Base-by-base conservation (phyloP, 2,888 invertebrate species). In the Oscheius sp. region DNA sequence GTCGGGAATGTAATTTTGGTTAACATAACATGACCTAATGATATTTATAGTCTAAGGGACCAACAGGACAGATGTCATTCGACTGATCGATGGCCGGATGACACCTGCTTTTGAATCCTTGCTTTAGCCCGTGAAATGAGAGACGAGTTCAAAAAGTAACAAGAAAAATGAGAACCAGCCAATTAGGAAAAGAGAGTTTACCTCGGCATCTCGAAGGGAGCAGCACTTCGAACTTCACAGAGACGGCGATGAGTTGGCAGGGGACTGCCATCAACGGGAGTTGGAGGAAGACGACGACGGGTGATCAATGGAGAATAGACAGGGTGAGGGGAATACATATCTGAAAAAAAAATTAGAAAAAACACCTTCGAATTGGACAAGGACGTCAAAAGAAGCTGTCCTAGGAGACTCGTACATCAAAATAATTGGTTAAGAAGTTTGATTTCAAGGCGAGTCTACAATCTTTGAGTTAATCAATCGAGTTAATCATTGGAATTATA, bases 241-340 rank as follows among this genome's bases (percentile, higher is more conserved):
- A 54, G 33, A 54, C 54, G 54, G 36, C 54, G 54, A 54, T 54
- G 54, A 3, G 14, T 28, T 2, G 54, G 54, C 14, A 22, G 33
- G 14, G 54, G 54, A 33, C 54, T 54, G 17, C 54, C 54, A n/a
- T 54, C 54, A 4, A 54, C 54, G 2, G 54, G 54, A n/a, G 54
- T 54, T 24, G 54, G 54, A 17, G 54, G 54, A 17, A 54, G 33
- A 8, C 20, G 14, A 5, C 54, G 14, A 12, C 51, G 28, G 20
- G 33, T 28, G 54, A 54, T 36, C 14, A 33, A 12, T 17, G 54
- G 54, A 8, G 54, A 54, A 2, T n/a, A 22, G 17, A 54, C 9
- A 9, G 54, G 36, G 32, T 17, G 6, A 17, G 54, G 54, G 2
- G 54, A 32, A 24, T 54, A 54, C 54, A 54, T 54, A 32, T 51